A percentile compares a stretch with the other conserved stretches of the same genome.
Evolutionary conservation across 1,140 invertebrate genomes (phyloP).

Genomic region (Nephotettix cincticeps): DNA sequence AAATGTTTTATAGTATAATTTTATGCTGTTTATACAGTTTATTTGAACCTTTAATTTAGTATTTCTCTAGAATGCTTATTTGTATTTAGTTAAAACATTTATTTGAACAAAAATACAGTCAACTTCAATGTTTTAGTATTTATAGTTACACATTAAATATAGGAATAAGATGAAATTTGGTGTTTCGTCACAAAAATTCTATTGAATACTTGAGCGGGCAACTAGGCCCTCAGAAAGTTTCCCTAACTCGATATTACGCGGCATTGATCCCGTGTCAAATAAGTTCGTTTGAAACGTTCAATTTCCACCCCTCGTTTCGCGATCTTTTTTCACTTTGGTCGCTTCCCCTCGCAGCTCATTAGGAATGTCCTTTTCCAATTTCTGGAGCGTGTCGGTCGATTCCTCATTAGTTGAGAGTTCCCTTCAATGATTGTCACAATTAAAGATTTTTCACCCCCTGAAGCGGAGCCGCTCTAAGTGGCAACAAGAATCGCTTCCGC

Average conservation of each 20-base stretch:
- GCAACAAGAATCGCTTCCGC: constrained; percentile 1
- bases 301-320: constrained; percentile 11
- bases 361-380: constrained; percentile 25
- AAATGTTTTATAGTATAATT: no score
- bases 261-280: constrained; percentile 9
- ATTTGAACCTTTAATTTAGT: no score
- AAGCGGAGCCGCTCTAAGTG: neutral
- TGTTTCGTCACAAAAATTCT: no score
- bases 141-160: no score
- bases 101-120: no score
- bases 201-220: no score
- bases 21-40: no score
- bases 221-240: no score
- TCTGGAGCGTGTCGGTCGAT: constrained; percentile 15
- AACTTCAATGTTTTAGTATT: no score
- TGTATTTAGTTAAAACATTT: no score
- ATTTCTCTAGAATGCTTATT: no score
- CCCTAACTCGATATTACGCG: neutral
- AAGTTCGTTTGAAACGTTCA: constrained; percentile 13
- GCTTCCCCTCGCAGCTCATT: constrained; percentile 18
- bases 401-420: constrained; percentile 24
- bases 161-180: no score
- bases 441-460: constrained; percentile 26
- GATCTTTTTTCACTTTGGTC: constrained; percentile 18
- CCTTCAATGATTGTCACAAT: constrained; percentile 29